Percentiles rank a stretch among this genome's conserved stretches.
These are phyloP conservation scores for Agrilus mali DNA, from an alignment of 2,888 invertebrate genomes.

Conservation along the genomic window DNA sequence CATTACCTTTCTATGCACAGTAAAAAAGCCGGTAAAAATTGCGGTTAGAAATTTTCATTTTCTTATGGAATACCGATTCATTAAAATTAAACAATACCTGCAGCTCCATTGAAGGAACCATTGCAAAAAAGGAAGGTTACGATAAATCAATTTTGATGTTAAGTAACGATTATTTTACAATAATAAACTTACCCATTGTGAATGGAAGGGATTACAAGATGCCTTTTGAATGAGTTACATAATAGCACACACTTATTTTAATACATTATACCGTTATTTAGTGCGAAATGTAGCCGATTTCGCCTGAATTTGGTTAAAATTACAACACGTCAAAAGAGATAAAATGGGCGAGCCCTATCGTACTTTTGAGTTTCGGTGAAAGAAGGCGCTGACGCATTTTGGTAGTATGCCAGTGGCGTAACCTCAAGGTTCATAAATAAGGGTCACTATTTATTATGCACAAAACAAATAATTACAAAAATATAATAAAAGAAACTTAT, in stretches of 20 bases:
- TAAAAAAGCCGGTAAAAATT: neutral
- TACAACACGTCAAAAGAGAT: slow-evolving; percentile 22
- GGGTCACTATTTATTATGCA: too few relatives aligned
- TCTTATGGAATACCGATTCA: neutral
- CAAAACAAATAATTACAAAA: too few relatives aligned
- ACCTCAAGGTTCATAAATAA: slow-evolving; percentile 12
- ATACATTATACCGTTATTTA: slow-evolving; percentile 16
- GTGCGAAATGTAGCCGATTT: slow-evolving; percentile 15
- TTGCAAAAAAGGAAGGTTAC: too few relatives aligned
- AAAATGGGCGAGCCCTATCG: slow-evolving; percentile 29
- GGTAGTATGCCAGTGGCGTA: slow-evolving; percentile 9
- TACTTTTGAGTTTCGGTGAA: slow-evolving; percentile 11
- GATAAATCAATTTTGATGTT: too few relatives aligned
- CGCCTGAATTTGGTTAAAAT: slow-evolving; percentile 21
- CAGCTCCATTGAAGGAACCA: too few relatives aligned
- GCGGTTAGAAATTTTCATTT: neutral
- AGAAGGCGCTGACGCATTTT: slow-evolving; percentile 6
- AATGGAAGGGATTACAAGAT: slow-evolving; percentile 14
- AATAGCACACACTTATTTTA: slow-evolving; percentile 17
- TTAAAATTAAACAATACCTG: neutral
- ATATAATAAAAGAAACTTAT: too few relatives aligned
- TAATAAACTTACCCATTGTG: slow-evolving; percentile 23
- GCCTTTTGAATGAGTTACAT: slow-evolving; percentile 5
- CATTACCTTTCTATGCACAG: neutral
- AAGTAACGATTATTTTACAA: slow-evolving; percentile 9